Base-by-base conservation (phyloP, 1,140 invertebrate species). In the Hyles vespertilio region DNA sequence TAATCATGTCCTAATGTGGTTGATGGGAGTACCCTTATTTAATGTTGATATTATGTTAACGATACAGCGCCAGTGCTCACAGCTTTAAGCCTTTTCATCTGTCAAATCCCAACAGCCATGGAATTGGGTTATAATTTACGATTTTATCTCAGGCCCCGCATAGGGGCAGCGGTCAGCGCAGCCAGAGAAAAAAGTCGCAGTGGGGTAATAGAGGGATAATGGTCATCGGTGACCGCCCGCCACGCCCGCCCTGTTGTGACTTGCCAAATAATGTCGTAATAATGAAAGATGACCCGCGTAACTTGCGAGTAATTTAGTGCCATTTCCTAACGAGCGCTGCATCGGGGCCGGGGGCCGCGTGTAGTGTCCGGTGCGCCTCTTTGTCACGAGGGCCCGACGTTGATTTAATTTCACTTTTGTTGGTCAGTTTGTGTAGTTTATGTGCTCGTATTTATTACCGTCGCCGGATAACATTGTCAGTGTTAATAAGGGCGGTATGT, bases 121-220 rank as follows among this genome's bases (percentile, higher is more conserved):
- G 82, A 85, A 88, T 87, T 87, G 84, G 85, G 84, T 87, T 87
- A 86, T 88, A 87, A 88, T 88, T 88, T 88, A 88, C 76, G 84
- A 88, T 87, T 85, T 88, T 87, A 88, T 88, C 84, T 83, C 79
- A 60, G 70, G 81, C 79, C 73, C 75, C 63, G 69, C 80, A 88
- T 88, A 79, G 81, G 85, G 85, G 85, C 76, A 84, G 73, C 67
- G 84, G 81, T 80, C 85, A 79, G 73, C 68, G 67, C 78, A 73
- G 72, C 72, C 70, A 69, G 65, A 70, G 73, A 81, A 84, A 84
- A 82, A 84, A 79, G 68, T 69, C 59, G 53, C 67, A 71, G 58
- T 63, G 63, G 63, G 59, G 70, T 70, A 77, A 72, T 72, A 73
- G 69, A 65, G 61, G 72, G 57, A 70, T 74, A 79, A 83, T 82